Conservation (phyloP, 2,888 invertebrate species). For the Ophioninae sp. region DNA sequence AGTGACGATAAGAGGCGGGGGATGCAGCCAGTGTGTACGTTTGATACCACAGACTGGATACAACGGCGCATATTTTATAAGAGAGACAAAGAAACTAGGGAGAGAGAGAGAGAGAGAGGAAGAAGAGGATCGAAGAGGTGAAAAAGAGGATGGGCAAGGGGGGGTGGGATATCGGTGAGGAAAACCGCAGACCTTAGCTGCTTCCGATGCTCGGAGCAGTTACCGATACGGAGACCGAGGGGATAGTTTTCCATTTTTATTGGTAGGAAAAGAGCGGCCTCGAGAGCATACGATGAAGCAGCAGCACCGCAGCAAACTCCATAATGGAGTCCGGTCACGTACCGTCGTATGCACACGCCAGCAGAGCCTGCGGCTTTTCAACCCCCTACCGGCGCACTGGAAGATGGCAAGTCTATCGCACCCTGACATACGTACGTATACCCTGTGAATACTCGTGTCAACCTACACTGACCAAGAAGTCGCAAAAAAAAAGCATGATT, state of each 20-base stretch:
- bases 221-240: slow-evolving; percentile 59
- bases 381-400: slow-evolving; percentile 62
- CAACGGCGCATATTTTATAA: slow-evolving; percentile 19
- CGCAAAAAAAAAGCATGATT: background rate
- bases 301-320: slow-evolving; percentile 54
- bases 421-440: slow-evolving; percentile 29
- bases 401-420: slow-evolving; percentile 55
- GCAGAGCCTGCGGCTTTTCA: slow-evolving; percentile 75
- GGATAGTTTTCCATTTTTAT: slow-evolving; percentile 73
- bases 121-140: background rate
- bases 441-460: background rate
- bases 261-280: slow-evolving; percentile 72
- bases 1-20: background rate
- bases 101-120: background rate
- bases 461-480: background rate
- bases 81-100: background rate
- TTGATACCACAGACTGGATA: slow-evolving; percentile 19
- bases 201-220: slow-evolving; percentile 60
- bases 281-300: slow-evolving; percentile 39
- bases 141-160: background rate
- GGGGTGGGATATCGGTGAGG: slow-evolving; percentile 39
- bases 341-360: slow-evolving; percentile 75
- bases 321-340: slow-evolving; percentile 76
- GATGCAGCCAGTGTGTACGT: background rate
- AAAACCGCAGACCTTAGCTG: slow-evolving; percentile 49